Conservation (phyloP, 2,888 invertebrate genomes). For the Perithous albicinctus region DNA sequence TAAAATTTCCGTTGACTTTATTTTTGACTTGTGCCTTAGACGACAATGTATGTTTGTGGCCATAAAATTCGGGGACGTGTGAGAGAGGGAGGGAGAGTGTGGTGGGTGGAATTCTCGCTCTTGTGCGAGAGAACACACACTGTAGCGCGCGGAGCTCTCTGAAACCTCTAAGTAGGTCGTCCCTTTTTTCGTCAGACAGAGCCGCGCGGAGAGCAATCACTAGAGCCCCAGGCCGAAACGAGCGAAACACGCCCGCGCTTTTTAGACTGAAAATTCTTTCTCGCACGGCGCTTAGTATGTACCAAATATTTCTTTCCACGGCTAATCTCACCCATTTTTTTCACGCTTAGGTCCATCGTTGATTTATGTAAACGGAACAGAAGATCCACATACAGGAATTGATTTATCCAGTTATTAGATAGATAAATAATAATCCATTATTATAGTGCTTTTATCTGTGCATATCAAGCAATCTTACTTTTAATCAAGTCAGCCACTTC, state of each 20-base stretch:
- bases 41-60: conserved; percentile 16
- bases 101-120: conserved; percentile 37
- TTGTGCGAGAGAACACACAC: conserved; percentile 10
- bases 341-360: not conserved
- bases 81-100: conserved; percentile 52
- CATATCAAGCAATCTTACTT: too few species aligned
- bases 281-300: not conserved
- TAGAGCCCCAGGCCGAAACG: conserved; percentile 3
- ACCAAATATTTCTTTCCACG: not conserved
- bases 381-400: not conserved
- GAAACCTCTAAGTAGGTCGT: conserved; percentile 68
- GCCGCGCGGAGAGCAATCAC: conserved; percentile 41
- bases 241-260: conserved; percentile 50
- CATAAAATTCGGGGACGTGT: conserved; percentile 20
- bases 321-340: not conserved
- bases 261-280: not conserved
- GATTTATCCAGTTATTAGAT: not conserved
- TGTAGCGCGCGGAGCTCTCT: conserved; percentile 41
- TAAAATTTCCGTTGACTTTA: conserved; percentile 58
- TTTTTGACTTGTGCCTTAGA: conserved; percentile 49
- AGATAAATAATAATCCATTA: not conserved
- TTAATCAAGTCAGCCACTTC: too few species aligned
- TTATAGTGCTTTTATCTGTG: too few species aligned
- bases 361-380: not conserved
- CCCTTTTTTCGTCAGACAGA: conserved; percentile 68